Conservation (phyloP, 2,113 vertebrate genomes). For the Oplegnathus fasciatus region DNA sequence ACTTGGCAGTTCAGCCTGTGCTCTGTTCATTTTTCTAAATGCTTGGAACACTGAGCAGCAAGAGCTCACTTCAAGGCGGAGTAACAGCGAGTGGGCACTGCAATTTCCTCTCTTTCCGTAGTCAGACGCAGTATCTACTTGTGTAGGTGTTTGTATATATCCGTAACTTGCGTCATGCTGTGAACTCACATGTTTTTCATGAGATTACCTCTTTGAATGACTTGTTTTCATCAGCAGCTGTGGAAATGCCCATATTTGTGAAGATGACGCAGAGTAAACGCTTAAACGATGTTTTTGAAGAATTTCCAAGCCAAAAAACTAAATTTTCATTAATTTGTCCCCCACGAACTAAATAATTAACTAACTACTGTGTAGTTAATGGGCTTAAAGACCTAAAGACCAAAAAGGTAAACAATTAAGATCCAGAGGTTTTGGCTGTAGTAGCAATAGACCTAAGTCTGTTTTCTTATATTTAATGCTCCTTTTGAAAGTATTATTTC, state of each 20-base stretch:
- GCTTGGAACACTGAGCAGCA: conserved; percentile 44
- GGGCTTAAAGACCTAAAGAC: not conserved
- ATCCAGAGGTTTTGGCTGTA: not conserved
- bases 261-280: conserved; percentile 20
- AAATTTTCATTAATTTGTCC: not conserved
- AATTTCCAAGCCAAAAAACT: not conserved
- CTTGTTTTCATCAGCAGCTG: conserved; percentile 24
- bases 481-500: conserved; percentile 4
- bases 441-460: not conserved
- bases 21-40: conserved; percentile 40
- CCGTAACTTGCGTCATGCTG: conserved; percentile 67
- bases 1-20: conserved; percentile 38
- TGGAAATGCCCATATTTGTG: conserved; percentile 64
- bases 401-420: not conserved
- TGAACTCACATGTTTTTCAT: conserved; percentile 48
- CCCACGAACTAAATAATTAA: not conserved
- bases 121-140: conserved; percentile 61
- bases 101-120: conserved; percentile 68
- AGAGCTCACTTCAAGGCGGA: conserved; percentile 61
- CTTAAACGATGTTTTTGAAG: not conserved
- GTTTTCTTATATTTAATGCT: not conserved
- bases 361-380: too few relatives aligned
- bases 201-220: conserved; percentile 41
- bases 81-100: conserved; percentile 70
- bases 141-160: conserved; percentile 79